Base-by-base conservation (phyloP, 2,113 vertebrate species). In the Choloepus hoffmanni region DNA sequence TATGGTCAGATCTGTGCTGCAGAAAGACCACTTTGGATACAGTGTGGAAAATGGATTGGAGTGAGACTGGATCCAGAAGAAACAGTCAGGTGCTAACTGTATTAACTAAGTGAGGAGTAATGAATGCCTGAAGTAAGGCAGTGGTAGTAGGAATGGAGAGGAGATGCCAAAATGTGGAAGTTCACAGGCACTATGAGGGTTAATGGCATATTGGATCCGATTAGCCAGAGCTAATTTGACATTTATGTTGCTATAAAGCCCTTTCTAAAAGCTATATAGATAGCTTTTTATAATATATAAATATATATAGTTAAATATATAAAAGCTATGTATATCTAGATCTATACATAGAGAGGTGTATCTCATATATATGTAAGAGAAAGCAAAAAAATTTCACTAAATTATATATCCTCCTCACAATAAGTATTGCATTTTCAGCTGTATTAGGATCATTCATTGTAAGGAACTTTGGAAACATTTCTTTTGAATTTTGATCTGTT, bases 401-500 rank as follows among this genome's bases (percentile, higher is more conserved):
- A 30, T 89, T 89, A 70, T 89, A 85, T 62, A 53, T 4, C 53
- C 30, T 89, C n/a, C n/a, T 86, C 67, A 84, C 55, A n/a, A 55
- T 77, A 10, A 78, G 70, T 78, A 72, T 73, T 74, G 14, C 74
- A 83, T 89, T 74, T 87, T 86, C 40, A 86, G 16, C 40, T 68
- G 1, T 40, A 63, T 84, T 36, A 36, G 58, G 60, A 13, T 85
- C 85, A 60, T 83, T 63, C 5, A 33, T 77, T 77, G n/a, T 87
- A 76, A 92, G 48, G 65, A 21, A 70, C 10, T 82, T 92, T 30
- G 53, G 50, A 89, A 76, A 43, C 86, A 40, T 58, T 95, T 76
- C 21, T 26, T 84, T 13, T 73, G 70, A 88, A 83, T 91, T 93
- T 89, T 82, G 63, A 28, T 86, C 14, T 45, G 23, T 73, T 78